Evolutionary conservation across 2,797 vertebrate species (phyloP).

Genomic region (Cottoperca gobio): DNA sequence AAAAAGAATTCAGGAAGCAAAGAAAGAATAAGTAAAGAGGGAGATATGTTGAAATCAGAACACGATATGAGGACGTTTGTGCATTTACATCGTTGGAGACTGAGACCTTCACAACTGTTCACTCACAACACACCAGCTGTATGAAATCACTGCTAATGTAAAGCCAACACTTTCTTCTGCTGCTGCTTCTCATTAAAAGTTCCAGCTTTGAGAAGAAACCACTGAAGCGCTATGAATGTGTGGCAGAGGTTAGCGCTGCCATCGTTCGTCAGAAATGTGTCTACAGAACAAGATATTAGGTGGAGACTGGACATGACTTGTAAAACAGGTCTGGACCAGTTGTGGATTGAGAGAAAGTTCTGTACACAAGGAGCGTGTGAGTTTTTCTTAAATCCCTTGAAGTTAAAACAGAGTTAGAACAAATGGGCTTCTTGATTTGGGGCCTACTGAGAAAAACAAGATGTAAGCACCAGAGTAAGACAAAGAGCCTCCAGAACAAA

Average conservation of each 20-base stretch:
- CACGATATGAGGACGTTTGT: too few relatives aligned
- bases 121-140: too few relatives aligned
- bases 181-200: background rate
- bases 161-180: background rate
- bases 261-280: background rate
- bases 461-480: conserved; percentile 1
- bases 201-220: too few relatives aligned
- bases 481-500: conserved; percentile 17
- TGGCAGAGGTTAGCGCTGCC: background rate
- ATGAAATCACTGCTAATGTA: too few relatives aligned
- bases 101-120: too few relatives aligned
- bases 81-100: too few relatives aligned
- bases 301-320: background rate
- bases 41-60: background rate
- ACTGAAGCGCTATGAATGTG: too few relatives aligned
- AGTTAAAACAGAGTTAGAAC: too few relatives aligned
- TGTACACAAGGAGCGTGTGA: background rate
- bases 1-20: background rate
- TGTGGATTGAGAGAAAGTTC: background rate
- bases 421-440: background rate
- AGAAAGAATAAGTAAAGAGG: background rate
- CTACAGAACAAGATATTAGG: background rate
- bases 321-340: conserved; percentile 1
- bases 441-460: background rate
- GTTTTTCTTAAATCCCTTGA: too few relatives aligned